Base-by-base conservation (phyloP, 2,888 invertebrate genomes). In the Drosophila rellima region DNA sequence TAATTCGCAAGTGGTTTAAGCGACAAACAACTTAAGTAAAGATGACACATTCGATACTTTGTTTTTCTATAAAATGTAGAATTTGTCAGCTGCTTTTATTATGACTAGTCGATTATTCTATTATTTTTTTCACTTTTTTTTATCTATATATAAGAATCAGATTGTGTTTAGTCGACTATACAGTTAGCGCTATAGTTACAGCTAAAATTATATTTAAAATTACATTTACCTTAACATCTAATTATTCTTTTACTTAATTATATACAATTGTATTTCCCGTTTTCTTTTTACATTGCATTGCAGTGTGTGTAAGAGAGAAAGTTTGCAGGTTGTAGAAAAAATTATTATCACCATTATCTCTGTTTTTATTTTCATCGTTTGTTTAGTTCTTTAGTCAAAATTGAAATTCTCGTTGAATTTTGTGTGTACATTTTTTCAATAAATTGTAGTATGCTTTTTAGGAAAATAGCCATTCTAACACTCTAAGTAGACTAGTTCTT, bases 401-500 rank as follows among this genome's bases (percentile, higher is more conserved):
- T 81, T 60, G 78, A 70, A 83, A 65, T 82, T 55, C 56, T 64
- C 23, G 50, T 72, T 55, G 35, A 45, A 61, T 61, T 35, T 35
- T 61, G 15, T 52, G 37, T 64, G 20, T 67, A 67, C 55, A 70
- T 45, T 35, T 35, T 31, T 60, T 55, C 54, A 60, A 55, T 69
- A 54, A 52, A 65, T 73, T 51, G 45, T 80, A 87, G 80, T 85
- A 82, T 64, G 80, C 71, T 65, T 74, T 76, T 61, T 85, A 85
- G 85, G 85, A 85, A 85, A 85, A 85, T 85, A 85, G 85, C 85
- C 83, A 70, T 86, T 84, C 83, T 85, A 88, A 85, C 71, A 78
- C 50, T 73, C 81, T 85, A 84, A 80, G 71, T 85, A 88, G 86
- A 82, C 83, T 88, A 88, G 80, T 55, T 75, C 47, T 70, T 70